These are phyloP conservation scores for Lasius fuliginosus DNA, from an alignment of 2,888 invertebrate genomes.

Conservation along the genomic window DNA sequence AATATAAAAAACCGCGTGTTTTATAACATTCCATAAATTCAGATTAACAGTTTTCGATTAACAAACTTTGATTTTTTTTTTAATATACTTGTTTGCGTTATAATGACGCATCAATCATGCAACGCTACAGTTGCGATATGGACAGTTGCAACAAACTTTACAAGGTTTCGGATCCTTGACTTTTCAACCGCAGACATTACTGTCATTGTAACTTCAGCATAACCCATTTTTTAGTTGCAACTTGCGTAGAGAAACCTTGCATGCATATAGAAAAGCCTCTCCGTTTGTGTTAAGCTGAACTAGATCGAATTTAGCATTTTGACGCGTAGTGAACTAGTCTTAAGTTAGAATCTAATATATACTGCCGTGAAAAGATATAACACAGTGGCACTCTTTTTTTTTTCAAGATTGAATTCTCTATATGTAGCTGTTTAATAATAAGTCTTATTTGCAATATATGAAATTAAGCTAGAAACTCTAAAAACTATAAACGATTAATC, in stretches of 20 bases:
- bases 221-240: conserved; percentile 59
- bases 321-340: neutral
- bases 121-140: conserved; percentile 23
- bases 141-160: conserved; percentile 51
- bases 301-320: conserved; percentile 51
- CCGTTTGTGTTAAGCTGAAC: conserved; percentile 12
- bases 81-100: neutral
- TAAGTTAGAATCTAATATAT: conserved; percentile 11
- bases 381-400: conserved; percentile 3
- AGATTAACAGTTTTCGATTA: neutral
- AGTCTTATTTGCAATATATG: neutral
- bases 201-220: conserved; percentile 57
- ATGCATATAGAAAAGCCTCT: conserved; percentile 7
- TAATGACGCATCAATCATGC: conserved; percentile 36
- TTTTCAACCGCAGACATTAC: conserved; percentile 54
- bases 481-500: neutral
- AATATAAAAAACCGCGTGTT: neutral
- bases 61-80: neutral
- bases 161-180: conserved; percentile 72
- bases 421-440: neutral
- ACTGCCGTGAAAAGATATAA: neutral
- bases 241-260: conserved; percentile 51
- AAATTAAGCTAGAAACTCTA: neutral
- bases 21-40: neutral
- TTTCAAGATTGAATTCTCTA: conserved; percentile 25